Evolutionary conservation across 2,113 vertebrate species (phyloP), one percentile per base, ranked within the genome.

Genomic region (Otus sunia): DNA sequence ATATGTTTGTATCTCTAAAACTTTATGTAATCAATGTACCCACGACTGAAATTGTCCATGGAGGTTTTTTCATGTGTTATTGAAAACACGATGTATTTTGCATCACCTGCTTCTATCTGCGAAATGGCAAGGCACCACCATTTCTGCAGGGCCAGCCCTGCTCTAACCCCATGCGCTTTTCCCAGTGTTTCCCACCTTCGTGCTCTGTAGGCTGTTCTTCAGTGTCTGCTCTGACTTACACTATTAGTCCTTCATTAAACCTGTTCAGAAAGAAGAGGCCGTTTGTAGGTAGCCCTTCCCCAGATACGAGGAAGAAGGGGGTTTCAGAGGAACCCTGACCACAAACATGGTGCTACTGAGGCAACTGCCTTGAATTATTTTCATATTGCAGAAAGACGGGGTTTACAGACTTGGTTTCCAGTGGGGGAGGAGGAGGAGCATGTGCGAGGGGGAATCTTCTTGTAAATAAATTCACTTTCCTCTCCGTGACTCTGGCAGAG

Each of bases 181-280:
- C 93, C 96, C 94, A 93, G 92, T 94, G 84, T 63, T 87, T 53
- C 27, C 50, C 72, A 90, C 66, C 43, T 97, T 97, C 12, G 27
- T 95, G 94, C 90, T 98, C 87, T 92, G 88, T 75, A 82, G 95
- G 84, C 92, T 97, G 77, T 84, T 92, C 83, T 95, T 93, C 94
- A 59, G 88, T 50, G 84, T 92, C 92, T 82, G 68, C 84, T 84
- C 47, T 6, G n/a, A 86, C 60, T 97, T 96, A 94, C 50, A 63
- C 73, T 63, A 62, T 45, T 55, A 95, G 86, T 93, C 87, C 85
- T 94, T 96, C 83, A 85, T 88, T 37, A 66, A 93, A 88, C 47
- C 41, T 59, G 56, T 52, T 94, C 69, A 64, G 64, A 71, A 82
- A 60, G 81, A 74, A 77, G 77, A 69, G 30, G 25, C 45, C 8